Evolutionary conservation across 2,797 vertebrate species (phyloP).

Genomic region (Acrocephalus scirpaceus): DNA sequence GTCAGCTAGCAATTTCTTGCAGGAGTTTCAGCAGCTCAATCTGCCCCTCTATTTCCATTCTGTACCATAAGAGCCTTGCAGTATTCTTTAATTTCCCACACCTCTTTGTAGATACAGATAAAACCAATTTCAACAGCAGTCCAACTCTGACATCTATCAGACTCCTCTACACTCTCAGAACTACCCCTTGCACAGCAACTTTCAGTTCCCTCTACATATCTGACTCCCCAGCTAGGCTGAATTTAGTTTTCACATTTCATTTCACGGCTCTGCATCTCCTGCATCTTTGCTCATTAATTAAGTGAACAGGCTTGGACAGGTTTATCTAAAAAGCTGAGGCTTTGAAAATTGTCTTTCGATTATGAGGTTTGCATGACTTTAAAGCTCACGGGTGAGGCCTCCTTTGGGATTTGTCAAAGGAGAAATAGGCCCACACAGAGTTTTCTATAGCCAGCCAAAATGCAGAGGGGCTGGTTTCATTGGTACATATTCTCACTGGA

Average conservation of each 20-base stretch:
- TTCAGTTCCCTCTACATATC: not conserved
- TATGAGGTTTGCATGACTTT: not conserved
- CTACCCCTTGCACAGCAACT: not conserved
- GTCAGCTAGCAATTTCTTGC: not conserved
- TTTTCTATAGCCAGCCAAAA: not conserved
- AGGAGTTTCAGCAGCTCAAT: not conserved
- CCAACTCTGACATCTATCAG: not conserved
- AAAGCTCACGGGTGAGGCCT: not conserved
- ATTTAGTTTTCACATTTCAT: not conserved
- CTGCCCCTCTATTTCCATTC: not conserved
- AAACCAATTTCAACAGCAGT: not conserved
- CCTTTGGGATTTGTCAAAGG: not conserved
- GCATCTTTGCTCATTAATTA: not conserved
- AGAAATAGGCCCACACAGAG: not conserved
- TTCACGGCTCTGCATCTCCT: not conserved
- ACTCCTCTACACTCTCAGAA: not conserved
- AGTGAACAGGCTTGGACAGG: not conserved
- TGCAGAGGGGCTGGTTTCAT: not conserved
- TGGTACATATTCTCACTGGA: not conserved
- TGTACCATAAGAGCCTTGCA: not conserved
- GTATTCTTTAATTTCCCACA: rapidly evolving
- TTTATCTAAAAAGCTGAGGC: not conserved
- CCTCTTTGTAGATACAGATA: not conserved
- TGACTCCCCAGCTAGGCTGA: not conserved
- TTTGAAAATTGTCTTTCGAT: not conserved